These are phyloP conservation scores for Mus musculus DNA, from an alignment of 2,113 vertebrate species.

Conservation along the genomic window GRCm39 chr4:75717001-75717500, in stretches of 20 bases:
- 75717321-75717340: background rate
- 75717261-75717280: constrained; percentile 15
- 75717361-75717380: background rate
- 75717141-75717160: background rate
- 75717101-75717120: background rate
- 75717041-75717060: constrained; percentile 44
- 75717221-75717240: background rate
- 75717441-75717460: background rate
- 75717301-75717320: background rate
- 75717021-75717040: background rate
- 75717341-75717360: background rate
- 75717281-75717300: background rate
- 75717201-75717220: background rate
- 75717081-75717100: background rate
- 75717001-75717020: constrained; percentile 26
- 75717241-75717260: background rate
- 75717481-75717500: background rate
- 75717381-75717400: background rate
- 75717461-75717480: background rate
- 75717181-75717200: background rate
- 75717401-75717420: background rate
- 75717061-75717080: constrained; percentile 14
- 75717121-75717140: background rate
- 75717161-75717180: background rate
- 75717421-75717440: background rate